These are phyloP conservation scores for Drosophila bipectinata DNA, from an alignment of 1,140 invertebrate genomes.

Conservation along the genomic window DNA sequence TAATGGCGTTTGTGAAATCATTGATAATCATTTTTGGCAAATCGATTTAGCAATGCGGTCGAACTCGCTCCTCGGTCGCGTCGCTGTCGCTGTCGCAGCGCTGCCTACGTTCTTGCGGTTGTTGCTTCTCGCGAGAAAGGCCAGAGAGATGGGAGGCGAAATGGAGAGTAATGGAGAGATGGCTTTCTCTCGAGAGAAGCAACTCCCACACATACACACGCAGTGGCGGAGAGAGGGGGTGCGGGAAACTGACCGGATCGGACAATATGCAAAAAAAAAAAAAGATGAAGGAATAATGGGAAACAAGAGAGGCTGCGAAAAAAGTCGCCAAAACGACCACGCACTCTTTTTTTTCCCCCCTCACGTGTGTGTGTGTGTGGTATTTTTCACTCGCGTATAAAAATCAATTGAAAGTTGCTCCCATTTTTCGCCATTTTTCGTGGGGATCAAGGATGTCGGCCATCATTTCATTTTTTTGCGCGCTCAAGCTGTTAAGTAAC, in stretches of 20 bases:
- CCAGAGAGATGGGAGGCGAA: neutral
- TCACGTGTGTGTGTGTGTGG: conserved; percentile 15
- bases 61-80: conserved; percentile 17
- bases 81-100: neutral
- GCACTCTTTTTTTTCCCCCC: conserved; percentile 13
- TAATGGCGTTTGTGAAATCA: conserved; percentile 68
- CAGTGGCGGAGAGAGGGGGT: conserved; percentile 16
- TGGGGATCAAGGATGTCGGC: conserved; percentile 6
- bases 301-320: conserved; percentile 32
- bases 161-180: neutral
- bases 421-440: conserved; percentile 7
- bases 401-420: conserved; percentile 66
- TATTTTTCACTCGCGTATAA: conserved; percentile 51
- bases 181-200: conserved; percentile 20
- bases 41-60: conserved; percentile 76
- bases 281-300: conserved; percentile 6
- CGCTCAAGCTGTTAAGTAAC: conserved; percentile 58
- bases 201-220: conserved; percentile 76
- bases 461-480: conserved; percentile 39
- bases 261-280: conserved; percentile 57
- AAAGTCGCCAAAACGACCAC: conserved; percentile 39
- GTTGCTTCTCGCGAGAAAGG: conserved; percentile 65
- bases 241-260: conserved; percentile 35
- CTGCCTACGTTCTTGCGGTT: conserved; percentile 49
- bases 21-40: conserved; percentile 81